These are phyloP conservation scores for Phengaris arion DNA, from an alignment of 2,888 invertebrate species.

Conservation along the genomic window DNA sequence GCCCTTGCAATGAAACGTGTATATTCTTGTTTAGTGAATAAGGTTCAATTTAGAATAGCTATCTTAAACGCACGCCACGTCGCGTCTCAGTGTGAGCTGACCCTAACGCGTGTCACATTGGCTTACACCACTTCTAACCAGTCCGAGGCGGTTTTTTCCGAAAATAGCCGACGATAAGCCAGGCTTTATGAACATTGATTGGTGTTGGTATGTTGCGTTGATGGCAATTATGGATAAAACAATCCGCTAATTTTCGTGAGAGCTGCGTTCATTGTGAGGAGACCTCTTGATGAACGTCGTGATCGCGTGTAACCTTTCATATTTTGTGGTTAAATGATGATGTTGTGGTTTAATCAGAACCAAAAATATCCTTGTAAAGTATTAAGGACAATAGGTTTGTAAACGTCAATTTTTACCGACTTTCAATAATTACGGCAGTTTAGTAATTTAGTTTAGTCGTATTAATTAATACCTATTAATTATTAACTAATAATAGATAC, in stretches of 20 bases:
- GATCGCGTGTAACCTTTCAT: background rate
- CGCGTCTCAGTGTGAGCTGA: no score
- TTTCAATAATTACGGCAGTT: no score
- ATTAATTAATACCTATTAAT: no score
- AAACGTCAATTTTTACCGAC: no score
- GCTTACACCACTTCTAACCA: background rate
- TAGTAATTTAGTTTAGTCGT: no score
- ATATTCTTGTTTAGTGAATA: no score
- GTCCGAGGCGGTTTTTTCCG: conserved; percentile 3
- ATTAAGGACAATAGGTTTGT: background rate
- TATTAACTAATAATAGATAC: no score
- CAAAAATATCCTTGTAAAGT: background rate
- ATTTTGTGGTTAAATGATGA: background rate
- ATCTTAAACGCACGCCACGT: no score
- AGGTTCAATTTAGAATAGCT: no score
- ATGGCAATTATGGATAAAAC: conserved; percentile 42
- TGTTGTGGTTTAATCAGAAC: background rate
- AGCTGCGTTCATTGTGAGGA: conserved; percentile 21
- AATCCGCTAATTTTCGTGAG: conserved; percentile 35
- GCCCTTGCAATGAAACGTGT: no score
- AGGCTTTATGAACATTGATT: conserved; percentile 51
- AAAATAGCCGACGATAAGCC: conserved; percentile 34
- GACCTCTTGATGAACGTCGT: conserved; percentile 23
- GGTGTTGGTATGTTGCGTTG: conserved; percentile 44
- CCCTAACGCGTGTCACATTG: background rate